Percentiles rank a stretch among this genome's conserved stretches.
Evolutionary conservation across 2,888 invertebrate genomes (phyloP).

Genomic region (Pristionchus maxplancki): DNA sequence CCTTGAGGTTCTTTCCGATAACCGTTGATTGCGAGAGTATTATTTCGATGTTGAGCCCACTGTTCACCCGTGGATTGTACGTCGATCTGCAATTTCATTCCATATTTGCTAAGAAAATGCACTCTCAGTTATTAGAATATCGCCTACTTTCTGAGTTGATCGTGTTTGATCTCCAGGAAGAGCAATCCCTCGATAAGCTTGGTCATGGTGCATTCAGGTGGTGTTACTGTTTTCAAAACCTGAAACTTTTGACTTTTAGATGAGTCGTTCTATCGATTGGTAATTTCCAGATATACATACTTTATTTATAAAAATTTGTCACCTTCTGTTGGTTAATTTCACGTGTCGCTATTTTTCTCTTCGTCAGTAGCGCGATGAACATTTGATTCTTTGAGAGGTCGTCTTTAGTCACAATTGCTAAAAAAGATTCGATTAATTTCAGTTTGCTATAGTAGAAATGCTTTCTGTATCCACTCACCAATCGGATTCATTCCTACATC

Average conservation of each 20-base stretch:
- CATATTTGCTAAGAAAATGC: not conserved
- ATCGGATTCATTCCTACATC: slow-evolving; percentile 64
- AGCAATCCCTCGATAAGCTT: not conserved
- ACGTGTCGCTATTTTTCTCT: not conserved
- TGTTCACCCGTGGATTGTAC: slow-evolving; percentile 1
- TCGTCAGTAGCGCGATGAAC: not conserved
- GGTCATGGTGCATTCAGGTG: not conserved
- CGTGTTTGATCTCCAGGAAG: slow-evolving; percentile 47
- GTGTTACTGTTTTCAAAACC: not conserved
- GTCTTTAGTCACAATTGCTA: slow-evolving; percentile 7
- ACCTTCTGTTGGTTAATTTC: not conserved
- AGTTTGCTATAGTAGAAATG: too few relatives aligned
- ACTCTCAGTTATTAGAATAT: too few relatives aligned
- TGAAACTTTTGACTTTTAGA: too few relatives aligned
- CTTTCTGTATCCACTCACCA: slow-evolving; percentile 39
- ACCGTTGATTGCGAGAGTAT: not conserved
- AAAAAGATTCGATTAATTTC: not conserved
- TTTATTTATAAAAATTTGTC: too few relatives aligned
- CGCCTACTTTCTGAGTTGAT: not conserved
- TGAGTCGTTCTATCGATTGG: too few relatives aligned
- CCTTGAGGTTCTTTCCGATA: not conserved
- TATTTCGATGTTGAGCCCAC: not conserved
- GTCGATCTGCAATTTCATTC: not conserved
- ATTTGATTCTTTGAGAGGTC: not conserved
- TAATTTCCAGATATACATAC: too few relatives aligned